phyloP scores from a whole-genome alignment of 2,888 invertebrate species.

The Arrhopalites spinosus region DNA sequence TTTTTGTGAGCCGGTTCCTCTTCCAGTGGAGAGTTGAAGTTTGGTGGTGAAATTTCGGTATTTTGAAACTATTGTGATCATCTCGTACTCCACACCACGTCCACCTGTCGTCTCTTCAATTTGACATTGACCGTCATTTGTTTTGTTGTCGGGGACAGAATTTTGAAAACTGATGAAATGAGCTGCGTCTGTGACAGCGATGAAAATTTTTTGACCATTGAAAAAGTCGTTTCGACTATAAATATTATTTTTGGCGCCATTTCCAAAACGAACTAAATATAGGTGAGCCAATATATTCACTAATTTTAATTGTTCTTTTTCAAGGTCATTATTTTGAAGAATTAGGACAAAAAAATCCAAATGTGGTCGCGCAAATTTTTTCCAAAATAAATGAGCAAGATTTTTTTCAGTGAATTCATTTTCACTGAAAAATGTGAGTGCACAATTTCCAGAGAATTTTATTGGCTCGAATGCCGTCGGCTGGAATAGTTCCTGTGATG shows the following conservation, averaged over 20 bases:
- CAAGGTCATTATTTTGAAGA: not conserved
- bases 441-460: conserved; percentile 30
- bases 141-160: not conserved
- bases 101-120: not conserved
- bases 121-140: not conserved
- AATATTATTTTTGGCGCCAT: no score
- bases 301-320: not conserved
- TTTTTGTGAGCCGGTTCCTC: conserved; percentile 37
- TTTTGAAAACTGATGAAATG: conserved; percentile 33
- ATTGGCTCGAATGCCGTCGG: conserved; percentile 18
- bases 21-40: conserved; percentile 26
- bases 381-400: conserved; percentile 30
- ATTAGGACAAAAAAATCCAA: conserved; percentile 24
- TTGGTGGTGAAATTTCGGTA: conserved; percentile 29
- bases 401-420: not conserved
- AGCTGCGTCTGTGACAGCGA: conserved; percentile 34
- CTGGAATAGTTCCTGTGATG: conserved; percentile 8
- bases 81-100: conserved; percentile 39
- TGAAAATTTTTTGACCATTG: not conserved
- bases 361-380: conserved; percentile 19
- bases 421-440: not conserved
- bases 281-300: not conserved
- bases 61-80: conserved; percentile 16
- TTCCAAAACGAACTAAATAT: not conserved
- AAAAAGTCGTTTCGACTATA: no score